These are phyloP conservation scores for Myiozetetes cayanensis DNA, from an alignment of 2,113 vertebrate species.

Conservation along the genomic window DNA sequence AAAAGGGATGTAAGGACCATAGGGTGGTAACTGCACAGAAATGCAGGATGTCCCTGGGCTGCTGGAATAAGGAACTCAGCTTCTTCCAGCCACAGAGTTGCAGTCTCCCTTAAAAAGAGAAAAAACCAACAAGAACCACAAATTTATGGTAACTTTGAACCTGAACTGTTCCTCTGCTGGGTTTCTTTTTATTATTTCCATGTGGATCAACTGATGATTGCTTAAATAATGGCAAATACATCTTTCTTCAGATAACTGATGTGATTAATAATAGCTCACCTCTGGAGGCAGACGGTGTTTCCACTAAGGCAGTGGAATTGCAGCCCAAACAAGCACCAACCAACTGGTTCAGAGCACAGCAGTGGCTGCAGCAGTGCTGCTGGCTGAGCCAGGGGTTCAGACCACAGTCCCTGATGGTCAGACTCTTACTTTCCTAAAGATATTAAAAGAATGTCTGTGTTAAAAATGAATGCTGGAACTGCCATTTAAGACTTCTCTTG, in stretches of 20 bases:
- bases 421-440: accelerated
- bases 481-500: not conserved
- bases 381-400: accelerated
- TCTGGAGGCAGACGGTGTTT: not conserved
- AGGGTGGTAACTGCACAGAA: not conserved
- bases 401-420: accelerated
- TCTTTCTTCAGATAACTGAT: not conserved
- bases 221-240: not conserved
- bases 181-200: not conserved
- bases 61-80: not conserved
- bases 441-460: not conserved
- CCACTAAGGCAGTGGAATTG: not conserved
- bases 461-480: not conserved
- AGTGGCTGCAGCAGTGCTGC: not conserved
- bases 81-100: not conserved
- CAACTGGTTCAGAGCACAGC: accelerated
- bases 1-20: not conserved
- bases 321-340: not conserved
- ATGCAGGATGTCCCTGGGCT: not conserved
- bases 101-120: not conserved
- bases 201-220: not conserved
- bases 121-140: not conserved
- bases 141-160: not conserved
- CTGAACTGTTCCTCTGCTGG: not conserved
- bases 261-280: not conserved